phyloP scores from a whole-genome alignment of 2,113 vertebrate genomes.

The Sapajus apella region DNA sequence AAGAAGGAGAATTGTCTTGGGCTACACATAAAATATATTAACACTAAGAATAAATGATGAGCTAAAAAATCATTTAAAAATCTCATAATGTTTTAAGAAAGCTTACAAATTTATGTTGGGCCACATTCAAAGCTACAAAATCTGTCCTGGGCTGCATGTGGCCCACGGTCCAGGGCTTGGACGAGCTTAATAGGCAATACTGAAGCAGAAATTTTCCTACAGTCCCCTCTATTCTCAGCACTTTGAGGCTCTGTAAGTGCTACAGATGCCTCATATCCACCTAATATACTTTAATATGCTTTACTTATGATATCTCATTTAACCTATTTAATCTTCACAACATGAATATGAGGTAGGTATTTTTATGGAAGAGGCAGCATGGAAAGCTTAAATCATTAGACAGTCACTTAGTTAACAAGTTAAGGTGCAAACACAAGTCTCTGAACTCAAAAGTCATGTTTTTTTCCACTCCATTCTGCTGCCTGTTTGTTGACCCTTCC shows the following conservation, averaged over 20 bases:
- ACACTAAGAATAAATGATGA: too few relatives aligned
- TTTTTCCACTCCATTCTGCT: not conserved
- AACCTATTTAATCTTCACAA: not conserved
- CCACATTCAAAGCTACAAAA: too few relatives aligned
- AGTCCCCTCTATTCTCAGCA: not conserved
- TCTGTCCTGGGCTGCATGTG: too few relatives aligned
- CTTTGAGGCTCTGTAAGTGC: not conserved
- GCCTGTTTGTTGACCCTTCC: not conserved
- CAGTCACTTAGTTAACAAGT: not conserved
- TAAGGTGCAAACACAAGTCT: not conserved
- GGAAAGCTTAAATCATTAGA: not conserved
- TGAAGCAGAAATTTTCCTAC: not conserved
- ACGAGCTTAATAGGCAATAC: not conserved
- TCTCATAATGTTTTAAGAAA: too few relatives aligned
- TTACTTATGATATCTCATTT: not conserved
- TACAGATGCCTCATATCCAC: not conserved
- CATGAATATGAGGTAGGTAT: not conserved
- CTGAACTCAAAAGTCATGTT: not conserved
- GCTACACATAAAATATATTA: too few relatives aligned
- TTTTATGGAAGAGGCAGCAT: not conserved
- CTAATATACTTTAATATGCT: not conserved
- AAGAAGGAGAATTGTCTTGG: too few relatives aligned
- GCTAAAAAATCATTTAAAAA: too few relatives aligned
- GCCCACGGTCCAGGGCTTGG: too few relatives aligned
- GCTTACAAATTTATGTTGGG: too few relatives aligned